Evolutionary conservation across 2,113 vertebrate species (phyloP), one percentile per base, ranked within the genome.

Genomic region (Gallinago paraguaiae): DNA sequence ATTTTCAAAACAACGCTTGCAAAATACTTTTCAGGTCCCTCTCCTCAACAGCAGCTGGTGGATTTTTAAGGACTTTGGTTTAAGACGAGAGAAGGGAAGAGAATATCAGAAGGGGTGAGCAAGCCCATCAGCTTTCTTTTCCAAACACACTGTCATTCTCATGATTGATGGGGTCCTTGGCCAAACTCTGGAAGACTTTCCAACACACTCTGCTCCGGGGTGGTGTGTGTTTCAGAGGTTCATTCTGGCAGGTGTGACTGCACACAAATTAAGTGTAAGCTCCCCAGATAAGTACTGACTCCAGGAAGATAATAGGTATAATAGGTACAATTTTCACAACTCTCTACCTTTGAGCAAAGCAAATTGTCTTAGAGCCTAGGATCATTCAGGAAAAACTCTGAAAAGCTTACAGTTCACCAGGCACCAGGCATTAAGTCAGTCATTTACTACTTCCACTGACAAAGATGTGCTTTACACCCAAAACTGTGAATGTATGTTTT

Each of bases 171-270:
- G 25, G 33, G 31, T 80, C 82, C 67, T 90, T 88, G 59, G 43
- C n/a, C 88, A 88, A 60, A 60, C 69, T 78, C 82, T 92, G 80
- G 48, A 91, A 83, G 48, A 56, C 68, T 96, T 96, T 95, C 64
- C 94, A 90, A 82, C 43, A 59, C 37, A 20, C 30, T 68, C 37
- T 60, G 3, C 53, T 77, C 54, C 86, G 53, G 63, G 46, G 41
- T 90, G 75, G 41, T 94, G 69, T 94, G 76, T 83, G 64, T 78
- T 96, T 94, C 93, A 88, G 78, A 96, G 46, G 59, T 82, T 90
- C 72, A 37, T 86, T 88, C 88, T 93, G 64, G 33, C 79, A 96
- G 92, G 82, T 96, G 76, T 95, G 80, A 93, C 76, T 84, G 15
- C 64, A 88, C 7, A 10, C 27, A 81, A 88, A 95, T 72, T 88